phyloP scores from a whole-genome alignment of 2,113 vertebrate genomes.

The Tinamus guttatus region DNA sequence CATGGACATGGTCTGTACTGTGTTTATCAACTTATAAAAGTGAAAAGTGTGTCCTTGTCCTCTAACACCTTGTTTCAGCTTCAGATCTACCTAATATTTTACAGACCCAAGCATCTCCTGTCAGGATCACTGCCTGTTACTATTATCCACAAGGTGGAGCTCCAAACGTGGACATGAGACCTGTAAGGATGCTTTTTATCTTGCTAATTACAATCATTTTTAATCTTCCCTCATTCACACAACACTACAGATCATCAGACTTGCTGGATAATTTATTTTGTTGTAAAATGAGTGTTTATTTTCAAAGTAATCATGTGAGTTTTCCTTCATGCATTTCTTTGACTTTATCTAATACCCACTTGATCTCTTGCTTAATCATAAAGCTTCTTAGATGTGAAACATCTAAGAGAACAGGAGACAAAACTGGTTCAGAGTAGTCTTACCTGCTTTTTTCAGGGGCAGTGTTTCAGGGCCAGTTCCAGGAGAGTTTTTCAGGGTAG shows the following conservation, averaged over 20 bases:
- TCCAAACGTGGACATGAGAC: background rate
- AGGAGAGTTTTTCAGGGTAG: background rate
- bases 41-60: accelerated
- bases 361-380: background rate
- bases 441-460: background rate
- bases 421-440: background rate
- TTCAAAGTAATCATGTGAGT: background rate
- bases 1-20: no score
- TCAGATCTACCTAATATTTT: accelerated
- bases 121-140: background rate
- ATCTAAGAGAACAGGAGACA: background rate
- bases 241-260: background rate
- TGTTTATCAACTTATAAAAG: background rate
- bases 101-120: accelerated
- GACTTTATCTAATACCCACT: accelerated
- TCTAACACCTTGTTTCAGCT: background rate
- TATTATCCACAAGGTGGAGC: background rate
- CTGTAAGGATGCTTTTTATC: accelerated
- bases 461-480: no score
- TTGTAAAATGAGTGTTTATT: background rate
- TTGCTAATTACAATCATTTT: accelerated
- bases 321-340: background rate
- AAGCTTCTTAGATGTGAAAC: accelerated
- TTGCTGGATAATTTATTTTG: background rate
- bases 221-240: accelerated